Percentiles rank a stretch among this genome's conserved stretches.
Evolutionary conservation across 2,113 vertebrate species (phyloP).

Genomic region (Ailuropoda melanoleuca): DNA sequence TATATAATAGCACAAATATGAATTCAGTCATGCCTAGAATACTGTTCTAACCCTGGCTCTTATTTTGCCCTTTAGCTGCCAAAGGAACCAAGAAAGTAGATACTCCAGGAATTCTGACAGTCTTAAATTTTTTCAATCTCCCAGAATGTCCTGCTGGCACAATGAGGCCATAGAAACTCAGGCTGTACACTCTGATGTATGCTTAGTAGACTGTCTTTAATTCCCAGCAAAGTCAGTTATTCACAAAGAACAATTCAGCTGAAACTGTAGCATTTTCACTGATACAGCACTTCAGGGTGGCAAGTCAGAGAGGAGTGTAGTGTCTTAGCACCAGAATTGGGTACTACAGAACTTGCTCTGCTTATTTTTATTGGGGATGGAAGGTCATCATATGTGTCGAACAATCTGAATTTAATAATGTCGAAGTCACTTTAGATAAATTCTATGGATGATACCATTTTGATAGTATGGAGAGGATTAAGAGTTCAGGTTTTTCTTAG

Average conservation of each 20-base stretch:
- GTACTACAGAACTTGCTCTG: background rate
- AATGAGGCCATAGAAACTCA: background rate
- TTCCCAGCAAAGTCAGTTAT: slow-evolving; percentile 35
- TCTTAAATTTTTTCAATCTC: slow-evolving; percentile 56
- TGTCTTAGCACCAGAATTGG: background rate
- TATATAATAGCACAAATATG: slow-evolving; percentile 46
- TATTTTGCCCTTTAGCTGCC: slow-evolving; percentile 31
- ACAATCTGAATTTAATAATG: background rate
- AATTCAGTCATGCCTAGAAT: slow-evolving; percentile 59
- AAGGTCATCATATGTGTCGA: background rate
- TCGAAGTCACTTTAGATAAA: background rate
- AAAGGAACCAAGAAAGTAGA: slow-evolving; percentile 52
- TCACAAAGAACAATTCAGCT: slow-evolving; percentile 2
- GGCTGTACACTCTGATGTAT: background rate
- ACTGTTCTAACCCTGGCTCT: slow-evolving; percentile 30
- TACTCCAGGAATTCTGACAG: slow-evolving; percentile 59
- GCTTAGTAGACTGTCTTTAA: slow-evolving; percentile 43
- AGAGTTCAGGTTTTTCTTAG: background rate
- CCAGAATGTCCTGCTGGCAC: slow-evolving; percentile 5
- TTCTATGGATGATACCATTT: background rate
- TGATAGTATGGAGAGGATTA: background rate
- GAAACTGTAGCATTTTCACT: slow-evolving; percentile 10
- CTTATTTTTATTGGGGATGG: background rate
- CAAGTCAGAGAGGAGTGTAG: background rate
- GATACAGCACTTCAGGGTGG: background rate